phyloP scores from a whole-genome alignment of 2,113 vertebrate species.

The Centropus bengalensis region DNA sequence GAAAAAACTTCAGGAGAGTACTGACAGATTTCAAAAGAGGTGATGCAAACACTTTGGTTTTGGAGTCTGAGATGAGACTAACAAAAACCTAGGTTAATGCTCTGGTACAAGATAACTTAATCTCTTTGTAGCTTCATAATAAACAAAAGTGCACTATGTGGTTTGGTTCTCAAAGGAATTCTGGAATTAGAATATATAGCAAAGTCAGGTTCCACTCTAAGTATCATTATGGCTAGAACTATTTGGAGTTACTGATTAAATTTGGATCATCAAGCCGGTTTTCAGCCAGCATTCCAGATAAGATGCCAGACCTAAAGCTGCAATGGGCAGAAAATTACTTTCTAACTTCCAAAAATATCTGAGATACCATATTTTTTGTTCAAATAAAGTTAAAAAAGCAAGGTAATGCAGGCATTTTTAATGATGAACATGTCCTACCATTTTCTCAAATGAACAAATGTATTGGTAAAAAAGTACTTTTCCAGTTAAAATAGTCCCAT shows the following conservation, averaged over 20 bases:
- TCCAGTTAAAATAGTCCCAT: background rate
- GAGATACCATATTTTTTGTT: background rate
- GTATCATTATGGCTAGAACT: background rate
- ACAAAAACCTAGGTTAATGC: background rate
- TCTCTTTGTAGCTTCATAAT: background rate
- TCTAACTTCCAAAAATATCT: background rate
- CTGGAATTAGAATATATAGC: background rate
- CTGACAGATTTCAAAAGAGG: background rate
- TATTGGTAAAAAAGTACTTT: background rate
- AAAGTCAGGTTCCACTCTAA: background rate
- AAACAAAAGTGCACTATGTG: accelerated
- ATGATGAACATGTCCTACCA: background rate
- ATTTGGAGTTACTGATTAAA: background rate
- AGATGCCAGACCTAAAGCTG: background rate
- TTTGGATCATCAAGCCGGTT: background rate
- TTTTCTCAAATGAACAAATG: background rate
- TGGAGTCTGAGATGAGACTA: background rate
- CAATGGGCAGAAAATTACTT: background rate
- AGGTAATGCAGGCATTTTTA: background rate
- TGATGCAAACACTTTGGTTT: background rate
- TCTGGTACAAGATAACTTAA: background rate
- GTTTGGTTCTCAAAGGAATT: background rate
- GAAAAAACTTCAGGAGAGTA: background rate
- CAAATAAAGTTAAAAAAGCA: background rate
- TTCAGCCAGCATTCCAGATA: background rate